Evolutionary conservation across 2,113 vertebrate species (phyloP).

Genomic region (Spea multiplicata): DNA sequence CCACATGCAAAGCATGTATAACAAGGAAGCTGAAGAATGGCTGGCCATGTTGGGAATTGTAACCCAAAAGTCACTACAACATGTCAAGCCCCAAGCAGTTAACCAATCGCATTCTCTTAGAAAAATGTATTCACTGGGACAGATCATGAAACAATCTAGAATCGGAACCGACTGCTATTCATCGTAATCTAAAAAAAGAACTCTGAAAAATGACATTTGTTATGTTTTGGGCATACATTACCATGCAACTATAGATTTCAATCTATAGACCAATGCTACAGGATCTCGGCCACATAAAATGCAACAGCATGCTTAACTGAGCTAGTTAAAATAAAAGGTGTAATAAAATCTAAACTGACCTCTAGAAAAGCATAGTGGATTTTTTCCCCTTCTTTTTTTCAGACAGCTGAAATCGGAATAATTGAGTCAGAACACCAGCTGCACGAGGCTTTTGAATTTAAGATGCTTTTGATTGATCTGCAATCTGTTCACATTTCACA

Average conservation of each 20-base stretch:
- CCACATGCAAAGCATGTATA: too few species aligned
- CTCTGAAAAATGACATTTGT: slow-evolving; percentile 16
- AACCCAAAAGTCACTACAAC: too few species aligned
- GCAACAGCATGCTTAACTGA: slow-evolving; percentile 12
- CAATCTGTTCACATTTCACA: slow-evolving; percentile 62
- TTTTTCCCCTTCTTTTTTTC: background rate
- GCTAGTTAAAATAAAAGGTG: background rate
- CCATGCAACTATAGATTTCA: slow-evolving; percentile 7
- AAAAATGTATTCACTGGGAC: too few species aligned
- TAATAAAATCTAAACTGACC: slow-evolving; percentile 1
- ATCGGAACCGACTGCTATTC: slow-evolving; percentile 24
- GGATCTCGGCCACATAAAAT: background rate
- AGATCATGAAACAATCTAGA: background rate
- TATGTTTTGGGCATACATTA: slow-evolving; percentile 21
- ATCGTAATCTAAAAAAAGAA: slow-evolving; percentile 28
- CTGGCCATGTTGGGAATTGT: too few species aligned
- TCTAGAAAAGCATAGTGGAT: slow-evolving; percentile 6
- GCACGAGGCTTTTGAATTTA: slow-evolving; percentile 46
- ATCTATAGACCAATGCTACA: background rate
- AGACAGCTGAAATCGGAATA: slow-evolving; percentile 25
- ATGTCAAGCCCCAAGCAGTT: too few species aligned
- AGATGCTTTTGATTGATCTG: slow-evolving; percentile 63
- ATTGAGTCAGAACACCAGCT: slow-evolving; percentile 54
- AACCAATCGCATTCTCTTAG: too few species aligned
- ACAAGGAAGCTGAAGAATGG: too few species aligned